phyloP scores from a whole-genome alignment of 37 sponge, comb jelly and placozoan species.

The Sycon ciliatum region DNA sequence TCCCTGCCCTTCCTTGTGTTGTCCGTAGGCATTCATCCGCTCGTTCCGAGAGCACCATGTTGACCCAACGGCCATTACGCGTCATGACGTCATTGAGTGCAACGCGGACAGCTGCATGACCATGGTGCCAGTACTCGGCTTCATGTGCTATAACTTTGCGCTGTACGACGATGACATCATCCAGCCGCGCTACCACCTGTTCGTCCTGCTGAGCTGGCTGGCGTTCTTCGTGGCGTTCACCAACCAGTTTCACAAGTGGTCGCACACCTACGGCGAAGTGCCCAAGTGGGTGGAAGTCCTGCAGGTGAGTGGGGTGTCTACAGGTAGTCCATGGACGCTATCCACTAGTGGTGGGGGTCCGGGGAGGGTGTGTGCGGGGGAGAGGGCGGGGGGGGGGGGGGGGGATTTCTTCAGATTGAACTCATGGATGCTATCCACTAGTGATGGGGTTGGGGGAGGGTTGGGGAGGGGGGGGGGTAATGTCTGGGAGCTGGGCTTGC shows the following conservation, averaged over 20 bases:
- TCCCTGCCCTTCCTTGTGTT: background rate
- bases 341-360: no score
- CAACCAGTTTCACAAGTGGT: conserved; percentile 97
- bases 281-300: conserved; percentile 62
- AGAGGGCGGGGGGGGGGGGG: no score
- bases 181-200: conserved; percentile 21
- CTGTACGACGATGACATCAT: conserved; percentile 18
- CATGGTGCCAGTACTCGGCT: conserved; percentile 25
- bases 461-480: no score
- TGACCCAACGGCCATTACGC: conserved; percentile 84
- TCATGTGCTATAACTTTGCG: background rate
- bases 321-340: no score
- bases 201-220: conserved; percentile 36
- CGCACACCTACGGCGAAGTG: conserved; percentile 57
- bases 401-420: no score
- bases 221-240: conserved; percentile 66
- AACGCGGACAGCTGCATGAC: conserved; percentile 84
- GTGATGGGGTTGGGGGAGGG: no score
- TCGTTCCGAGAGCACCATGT: conserved; percentile 96
- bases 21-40: conserved; percentile 79
- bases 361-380: no score
- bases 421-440: no score
- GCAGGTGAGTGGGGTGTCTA: no score
- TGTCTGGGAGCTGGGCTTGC: no score
- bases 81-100: conserved; percentile 82